Percentiles rank a stretch among this genome's conserved stretches.
phyloP scores from a whole-genome alignment of 2,888 invertebrate species.

The Pocota personata region DNA sequence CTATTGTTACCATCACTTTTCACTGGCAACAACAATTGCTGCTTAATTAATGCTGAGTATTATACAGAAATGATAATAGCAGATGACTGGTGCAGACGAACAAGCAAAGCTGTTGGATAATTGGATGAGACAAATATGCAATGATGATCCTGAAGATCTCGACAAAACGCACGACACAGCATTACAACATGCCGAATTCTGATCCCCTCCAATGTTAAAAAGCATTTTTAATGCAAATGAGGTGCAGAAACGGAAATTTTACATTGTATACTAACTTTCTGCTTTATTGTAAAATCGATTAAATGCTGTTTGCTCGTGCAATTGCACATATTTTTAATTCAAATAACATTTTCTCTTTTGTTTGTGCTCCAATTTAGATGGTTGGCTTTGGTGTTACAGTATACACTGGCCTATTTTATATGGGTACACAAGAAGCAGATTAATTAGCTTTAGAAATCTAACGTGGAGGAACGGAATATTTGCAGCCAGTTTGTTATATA shows the following conservation, averaged over 20 bases:
- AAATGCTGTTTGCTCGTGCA: conserved; percentile 3
- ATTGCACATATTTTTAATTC: conserved; percentile 8
- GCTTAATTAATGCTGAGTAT: conserved; percentile 28
- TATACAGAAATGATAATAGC: conserved; percentile 34
- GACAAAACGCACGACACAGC: background rate
- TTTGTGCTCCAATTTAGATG: too few species aligned
- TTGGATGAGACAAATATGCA: background rate
- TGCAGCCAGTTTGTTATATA: too few species aligned
- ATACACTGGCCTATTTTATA: too few species aligned
- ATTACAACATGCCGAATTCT: background rate
- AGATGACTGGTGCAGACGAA: conserved; percentile 16
- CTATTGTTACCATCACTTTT: conserved; percentile 8
- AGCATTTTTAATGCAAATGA: conserved; percentile 21
- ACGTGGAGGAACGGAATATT: too few species aligned
- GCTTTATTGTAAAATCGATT: background rate
- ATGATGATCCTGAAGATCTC: background rate
- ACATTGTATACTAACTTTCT: background rate
- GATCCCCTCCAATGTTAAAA: background rate
- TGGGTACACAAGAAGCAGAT: too few species aligned
- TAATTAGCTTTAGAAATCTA: too few species aligned
- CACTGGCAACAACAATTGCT: background rate
- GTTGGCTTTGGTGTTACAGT: too few species aligned
- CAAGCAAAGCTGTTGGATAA: background rate
- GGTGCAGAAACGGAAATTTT: background rate
- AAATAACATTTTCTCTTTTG: background rate